phyloP scores from a whole-genome alignment of 92 coral and sea anemone genomes.

The Porites divaricata region DNA sequence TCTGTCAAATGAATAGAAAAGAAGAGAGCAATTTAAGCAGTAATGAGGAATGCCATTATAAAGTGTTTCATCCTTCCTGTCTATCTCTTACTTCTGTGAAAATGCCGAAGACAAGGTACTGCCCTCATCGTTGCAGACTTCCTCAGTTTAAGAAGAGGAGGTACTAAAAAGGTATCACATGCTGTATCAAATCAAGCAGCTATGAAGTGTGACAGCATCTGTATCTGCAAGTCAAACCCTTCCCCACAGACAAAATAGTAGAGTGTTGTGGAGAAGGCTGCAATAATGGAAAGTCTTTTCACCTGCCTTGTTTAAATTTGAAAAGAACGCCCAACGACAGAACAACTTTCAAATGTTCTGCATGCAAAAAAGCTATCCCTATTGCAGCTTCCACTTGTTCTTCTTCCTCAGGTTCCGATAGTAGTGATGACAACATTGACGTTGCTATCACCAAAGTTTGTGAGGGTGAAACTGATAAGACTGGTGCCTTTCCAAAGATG shows the following conservation, averaged over 20 bases:
- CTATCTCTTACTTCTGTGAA: conserved; percentile 23
- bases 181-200: conserved; percentile 33
- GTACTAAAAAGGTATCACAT: neutral
- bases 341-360: no score
- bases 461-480: no score
- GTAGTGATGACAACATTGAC: no score
- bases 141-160: conserved; percentile 35
- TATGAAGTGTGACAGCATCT: conserved; percentile 46
- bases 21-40: conserved; percentile 34
- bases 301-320: conserved; percentile 53
- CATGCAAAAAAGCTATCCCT: no score
- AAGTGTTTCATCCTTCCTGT: conserved; percentile 48
- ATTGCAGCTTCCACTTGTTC: no score
- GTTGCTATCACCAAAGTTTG: no score
- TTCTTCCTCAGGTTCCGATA: no score
- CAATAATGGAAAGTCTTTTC: conserved; percentile 57
- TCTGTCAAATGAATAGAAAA: conserved; percentile 26
- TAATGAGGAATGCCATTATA: conserved; percentile 37
- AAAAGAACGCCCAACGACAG: conserved; percentile 58
- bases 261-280: no score
- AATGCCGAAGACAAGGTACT: conserved; percentile 54
- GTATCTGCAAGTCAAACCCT: conserved; percentile 56
- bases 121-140: conserved; percentile 54
- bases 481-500: no score
- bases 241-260: conserved; percentile 61